A percentile compares a stretch with the other conserved stretches of the same genome.
phyloP scores from a whole-genome alignment of 2,113 vertebrate genomes.

The Thermophis baileyi region DNA sequence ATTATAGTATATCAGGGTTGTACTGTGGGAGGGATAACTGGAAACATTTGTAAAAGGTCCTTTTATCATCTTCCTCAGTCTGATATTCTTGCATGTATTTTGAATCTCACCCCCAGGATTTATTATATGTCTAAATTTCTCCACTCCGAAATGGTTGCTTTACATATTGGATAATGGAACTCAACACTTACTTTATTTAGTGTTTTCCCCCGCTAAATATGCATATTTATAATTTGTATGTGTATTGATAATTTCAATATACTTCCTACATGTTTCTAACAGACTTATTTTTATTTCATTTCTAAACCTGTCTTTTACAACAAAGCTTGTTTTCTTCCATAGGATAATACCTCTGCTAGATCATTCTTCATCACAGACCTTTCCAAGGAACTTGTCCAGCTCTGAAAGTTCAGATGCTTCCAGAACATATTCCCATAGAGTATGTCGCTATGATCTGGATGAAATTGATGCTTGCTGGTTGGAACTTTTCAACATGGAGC shows the following conservation, averaged over 20 bases:
- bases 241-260: neutral
- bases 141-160: neutral
- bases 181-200: neutral
- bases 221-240: neutral
- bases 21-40: neutral
- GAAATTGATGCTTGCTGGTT: constrained; percentile 93
- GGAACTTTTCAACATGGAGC: constrained; percentile 88
- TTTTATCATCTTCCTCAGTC: neutral
- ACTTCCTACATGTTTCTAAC: neutral
- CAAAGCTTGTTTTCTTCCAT: constrained; percentile 26
- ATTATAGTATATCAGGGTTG: neutral
- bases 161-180: neutral
- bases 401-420: constrained; percentile 68
- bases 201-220: neutral
- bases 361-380: constrained; percentile 50
- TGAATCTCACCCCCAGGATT: neutral
- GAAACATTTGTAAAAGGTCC: neutral
- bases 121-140: neutral
- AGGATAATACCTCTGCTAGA: constrained; percentile 73
- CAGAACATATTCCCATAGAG: constrained; percentile 69
- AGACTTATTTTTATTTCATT: neutral
- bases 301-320: neutral
- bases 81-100: neutral
- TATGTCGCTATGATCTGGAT: constrained; percentile 92
- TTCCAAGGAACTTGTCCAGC: constrained; percentile 45